Base-by-base conservation (phyloP, 2,888 invertebrate species). In the Synergus itoensis region DNA sequence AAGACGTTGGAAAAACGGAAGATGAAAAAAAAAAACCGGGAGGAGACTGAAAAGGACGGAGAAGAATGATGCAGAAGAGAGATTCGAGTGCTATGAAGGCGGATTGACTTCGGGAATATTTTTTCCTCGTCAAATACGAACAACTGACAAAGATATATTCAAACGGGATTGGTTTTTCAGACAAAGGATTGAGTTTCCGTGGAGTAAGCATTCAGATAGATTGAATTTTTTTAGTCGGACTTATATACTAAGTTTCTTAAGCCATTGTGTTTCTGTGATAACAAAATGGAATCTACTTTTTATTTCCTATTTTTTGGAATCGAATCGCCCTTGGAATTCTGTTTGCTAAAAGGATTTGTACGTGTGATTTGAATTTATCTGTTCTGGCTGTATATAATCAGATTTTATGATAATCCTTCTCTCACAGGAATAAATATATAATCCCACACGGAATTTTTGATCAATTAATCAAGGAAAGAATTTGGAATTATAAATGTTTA, bases 201-300 rank as follows among this genome's bases (percentile, higher is more conserved):
- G n/a, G 53, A 73, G 73, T 28, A 73, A 53, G 53, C 73, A 73
- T 73, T 73, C 73, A 73, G 73, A 73, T 73, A 73, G 36, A 73
- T 73, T 73, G 73, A 36, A 53, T 73, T 73, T 73, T 69, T 73
- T 73, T 69, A 53, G 53, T 16, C 69, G 14, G 28, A 48, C 18
- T 69, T 28, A 28, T n/a, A 73, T 53, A 36, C 53, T 73, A 36
- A 73, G 73, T 73, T 73, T 73, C 53, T 73, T 36, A 73, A 73
- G 73, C 36, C 36, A 73, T 28, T 69, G 48, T 73, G 36, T 73
- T 48, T 53, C 73, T 45, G 48, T n/a, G 73, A 73, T 73, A 73
- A 36, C 53, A 73, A 73, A 73, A 73, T 53, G 28, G 73, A 73
- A 73, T 73, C 36, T 53, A 53, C 73, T 73, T 45, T 53, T 36